Base-by-base conservation (phyloP, 1,140 invertebrate genomes). In the Meloidogyne floridensis region DNA sequence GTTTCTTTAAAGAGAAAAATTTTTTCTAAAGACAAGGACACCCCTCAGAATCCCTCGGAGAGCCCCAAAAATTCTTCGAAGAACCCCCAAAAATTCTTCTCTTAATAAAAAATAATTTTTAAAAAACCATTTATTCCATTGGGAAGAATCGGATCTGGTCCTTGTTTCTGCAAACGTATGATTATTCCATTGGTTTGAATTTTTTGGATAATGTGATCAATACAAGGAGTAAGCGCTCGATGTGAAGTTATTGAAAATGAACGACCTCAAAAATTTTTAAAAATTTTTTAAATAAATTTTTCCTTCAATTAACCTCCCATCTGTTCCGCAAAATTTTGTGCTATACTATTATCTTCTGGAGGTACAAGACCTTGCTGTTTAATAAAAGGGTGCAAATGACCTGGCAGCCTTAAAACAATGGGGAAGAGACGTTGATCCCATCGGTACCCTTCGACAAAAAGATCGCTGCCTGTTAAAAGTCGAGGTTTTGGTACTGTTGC, bases 351-450 rank as follows among this genome's bases (percentile, higher is more conserved):
- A 51, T 73, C 74, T 5, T 56, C 20, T 51, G 54, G n/a, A n/a
- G 80, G 71, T n/a, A 75, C 43, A 15, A 43, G n/a, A 20, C 75
- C 80, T 51, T 70, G 59, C n/a, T n/a, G 59, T n/a, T n/a, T 56
- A 13, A 71, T n/a, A 11, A 32, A 18, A 51, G 10, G 9, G 9
- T 54, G 80, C 8, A 53, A 53, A 15, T 93, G 94, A 72, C 95
- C 96, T 59, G 95, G 93, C 88, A 98, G 92, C 82, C 95, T 92
- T 7, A 99, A 91, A 42, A 99, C 97, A 83, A 99, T 91, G 5
- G 95, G 95, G 92, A 98, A 99, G 42, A 99, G 92, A 81, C 97
- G 92, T 91, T 99, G 97, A 91, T 99, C 98, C 97, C 98, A 99
- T 83, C 97, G 93, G 89, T 98, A 99, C 43, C 96, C 96, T 91